phyloP scores from a whole-genome alignment of 1,140 invertebrate genomes.

The Heliconius hermathena region DNA sequence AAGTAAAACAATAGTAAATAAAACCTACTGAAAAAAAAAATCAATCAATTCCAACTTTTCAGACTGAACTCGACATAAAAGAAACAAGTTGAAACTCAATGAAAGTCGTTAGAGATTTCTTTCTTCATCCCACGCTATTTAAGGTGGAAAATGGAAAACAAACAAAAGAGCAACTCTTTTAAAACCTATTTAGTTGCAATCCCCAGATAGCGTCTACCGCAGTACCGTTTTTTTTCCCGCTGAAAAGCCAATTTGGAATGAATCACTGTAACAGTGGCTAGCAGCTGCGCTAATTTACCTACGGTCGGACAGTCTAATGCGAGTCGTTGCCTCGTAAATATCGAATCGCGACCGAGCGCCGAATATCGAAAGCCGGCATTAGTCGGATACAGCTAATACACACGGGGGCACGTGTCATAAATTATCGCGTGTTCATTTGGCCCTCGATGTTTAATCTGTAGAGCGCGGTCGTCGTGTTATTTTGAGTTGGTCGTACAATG shows the following conservation, averaged over 20 bases:
- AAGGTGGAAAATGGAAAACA: constrained; percentile 41
- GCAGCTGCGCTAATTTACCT: constrained; percentile 82
- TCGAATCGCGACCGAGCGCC: constrained; percentile 76
- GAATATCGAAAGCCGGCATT: constrained; percentile 81
- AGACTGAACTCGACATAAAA: constrained; percentile 6
- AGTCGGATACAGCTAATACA: constrained; percentile 81
- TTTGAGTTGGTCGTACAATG: constrained; percentile 47
- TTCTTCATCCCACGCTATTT: constrained; percentile 49
- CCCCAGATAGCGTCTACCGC: constrained; percentile 67
- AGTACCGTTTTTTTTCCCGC: constrained; percentile 70
- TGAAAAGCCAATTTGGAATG: constrained; percentile 82
- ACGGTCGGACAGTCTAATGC: constrained; percentile 81
- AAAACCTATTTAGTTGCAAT: constrained; percentile 76
- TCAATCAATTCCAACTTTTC: constrained; percentile 23
- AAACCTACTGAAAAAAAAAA: background rate
- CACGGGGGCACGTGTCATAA: constrained; percentile 80
- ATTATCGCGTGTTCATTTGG: constrained; percentile 82
- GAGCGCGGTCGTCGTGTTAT: constrained; percentile 55
- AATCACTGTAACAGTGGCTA: constrained; percentile 79
- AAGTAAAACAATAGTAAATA: background rate
- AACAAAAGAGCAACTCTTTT: constrained; percentile 70
- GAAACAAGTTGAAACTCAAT: constrained; percentile 36
- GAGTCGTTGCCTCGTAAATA: constrained; percentile 77
- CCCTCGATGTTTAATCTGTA: constrained; percentile 82
- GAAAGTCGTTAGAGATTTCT: constrained; percentile 45